Base-by-base conservation (phyloP, 2,888 invertebrate species). In the Catocala sponsa region DNA sequence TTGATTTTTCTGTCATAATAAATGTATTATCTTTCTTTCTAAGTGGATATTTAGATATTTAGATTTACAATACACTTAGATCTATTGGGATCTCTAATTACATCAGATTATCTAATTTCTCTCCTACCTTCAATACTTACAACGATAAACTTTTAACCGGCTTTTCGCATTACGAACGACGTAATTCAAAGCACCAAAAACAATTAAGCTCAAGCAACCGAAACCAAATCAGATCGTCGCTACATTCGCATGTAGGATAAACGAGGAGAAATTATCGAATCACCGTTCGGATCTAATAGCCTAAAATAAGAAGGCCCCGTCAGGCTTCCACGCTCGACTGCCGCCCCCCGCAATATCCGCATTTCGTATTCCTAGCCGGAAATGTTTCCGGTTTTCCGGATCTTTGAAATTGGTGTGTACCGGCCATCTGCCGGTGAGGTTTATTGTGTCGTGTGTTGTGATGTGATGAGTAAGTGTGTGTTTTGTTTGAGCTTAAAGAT, bases 281-380 rank as follows among this genome's bases (percentile, higher is more conserved):
- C 77, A 79, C 81, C 68, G 80, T 81, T 76, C 67, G 72, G 76
- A 74, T 80, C 75, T 83, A 86, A 88, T 85, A 79, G 83, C 76
- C 74, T 76, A 81, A 79, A 83, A 82, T 78, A 84, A 82, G 80
- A 80, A 83, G 80, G 79, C 72, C 77, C 79, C 59, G 68, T 78
- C 59, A 56, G 65, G 76, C 69, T 79, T 81, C 81, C 84, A 69
- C 76, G 78, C 74, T 73, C 68, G 64, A 68, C 64, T 72, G 70
- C 47, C 68, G 53, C 44, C 64, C 59, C 52, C 77, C 73, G 82
- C 81, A 84, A 86, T 85, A 86, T 84, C 84, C 85, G 85, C 78
- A 79, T 79, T 85, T 76, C 63, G 84, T 84, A 85, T 82, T 86
- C 82, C 76, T 69, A 76, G 74, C 77, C 79, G 81, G 78, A 78